Base-by-base conservation (phyloP, 1,140 invertebrate species). In the Drosophila bifasciata region DNA sequence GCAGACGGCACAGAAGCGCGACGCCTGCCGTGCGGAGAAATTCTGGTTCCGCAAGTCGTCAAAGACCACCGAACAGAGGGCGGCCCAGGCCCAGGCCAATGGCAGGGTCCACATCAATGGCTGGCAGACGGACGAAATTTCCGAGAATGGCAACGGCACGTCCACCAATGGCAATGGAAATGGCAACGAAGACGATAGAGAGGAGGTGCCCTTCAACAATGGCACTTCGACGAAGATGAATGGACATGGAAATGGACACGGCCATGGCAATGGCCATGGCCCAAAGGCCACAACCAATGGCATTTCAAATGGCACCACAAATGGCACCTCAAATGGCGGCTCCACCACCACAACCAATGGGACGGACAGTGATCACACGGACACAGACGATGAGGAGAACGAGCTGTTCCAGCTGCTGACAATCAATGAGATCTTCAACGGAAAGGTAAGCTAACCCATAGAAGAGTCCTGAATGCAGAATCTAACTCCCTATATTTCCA, bases 381-480 rank as follows among this genome's bases (percentile, higher is more conserved):
- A 90, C 57, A 90, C 74, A 5, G 85, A 85, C 50, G 84, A 85
- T 57, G 83, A 88, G 51, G 68, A 91, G 43, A 76, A 78, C 19
- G 81, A 77, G 71, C 85, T 79, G 72, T 91, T 67, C 91, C 92
- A 91, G 61, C 43, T 88, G 51, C 96, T 99, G 95, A 96, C 96
- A 3, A 94, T 99, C 49, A 94, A 99, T 92, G 97, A 99, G 93
- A 99, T 99, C 78, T 96, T 99, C 55, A 99, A 99, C 93, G 99
- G 98, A 84, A 98, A 97, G 93, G 97, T 97, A 92, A 53, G 71
- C 8, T 3, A 32, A 7, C 0, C 1, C 9, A 9, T 2, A 3
- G 9, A 32, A 4, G 4, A 9, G 2, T 9, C 1, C 4, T 15
- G 8, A 15, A 39, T 3, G 3, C 11, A 1, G 15, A n/a, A 15